Conservation (phyloP, 2,113 vertebrate genomes). For the Ciconia stormi region DNA sequence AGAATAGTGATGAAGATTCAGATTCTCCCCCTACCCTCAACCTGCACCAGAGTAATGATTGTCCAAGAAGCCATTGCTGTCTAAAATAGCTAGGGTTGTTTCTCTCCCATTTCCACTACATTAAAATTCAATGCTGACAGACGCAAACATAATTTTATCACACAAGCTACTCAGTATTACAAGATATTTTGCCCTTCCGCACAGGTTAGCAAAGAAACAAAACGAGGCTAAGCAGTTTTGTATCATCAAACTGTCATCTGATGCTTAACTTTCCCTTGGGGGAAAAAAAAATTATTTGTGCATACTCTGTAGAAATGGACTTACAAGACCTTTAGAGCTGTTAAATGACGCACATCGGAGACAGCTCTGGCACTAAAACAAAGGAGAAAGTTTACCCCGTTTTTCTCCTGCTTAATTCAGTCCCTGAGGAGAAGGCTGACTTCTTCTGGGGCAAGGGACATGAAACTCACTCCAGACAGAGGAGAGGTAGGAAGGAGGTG, state of each 20-base stretch:
- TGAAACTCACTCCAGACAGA: neutral
- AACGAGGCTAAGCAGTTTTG: neutral
- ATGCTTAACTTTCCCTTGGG: neutral
- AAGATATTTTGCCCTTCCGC: neutral
- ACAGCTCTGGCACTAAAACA: neutral
- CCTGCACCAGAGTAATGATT: neutral
- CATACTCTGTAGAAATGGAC: neutral
- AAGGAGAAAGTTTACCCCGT: neutral
- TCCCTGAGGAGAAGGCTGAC: neutral
- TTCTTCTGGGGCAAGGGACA: neutral
- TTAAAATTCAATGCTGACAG: neutral
- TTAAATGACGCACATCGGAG: neutral
- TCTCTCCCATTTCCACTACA: neutral
- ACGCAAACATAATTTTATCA: neutral
- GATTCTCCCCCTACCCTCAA: neutral
- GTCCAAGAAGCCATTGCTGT: neutral
- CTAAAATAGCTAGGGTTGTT: neutral
- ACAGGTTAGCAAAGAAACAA: neutral
- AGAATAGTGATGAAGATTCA: neutral
- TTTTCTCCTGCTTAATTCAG: neutral
- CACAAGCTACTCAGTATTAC: neutral
- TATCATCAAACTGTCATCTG: neutral
- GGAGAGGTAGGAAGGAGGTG: neutral
- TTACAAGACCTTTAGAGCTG: neutral
- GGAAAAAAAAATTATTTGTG: neutral